A percentile compares a stretch with the other conserved stretches of the same genome.
Evolutionary conservation across 2,888 invertebrate genomes (phyloP).

Genomic region (Luffia ferchaultella): DNA sequence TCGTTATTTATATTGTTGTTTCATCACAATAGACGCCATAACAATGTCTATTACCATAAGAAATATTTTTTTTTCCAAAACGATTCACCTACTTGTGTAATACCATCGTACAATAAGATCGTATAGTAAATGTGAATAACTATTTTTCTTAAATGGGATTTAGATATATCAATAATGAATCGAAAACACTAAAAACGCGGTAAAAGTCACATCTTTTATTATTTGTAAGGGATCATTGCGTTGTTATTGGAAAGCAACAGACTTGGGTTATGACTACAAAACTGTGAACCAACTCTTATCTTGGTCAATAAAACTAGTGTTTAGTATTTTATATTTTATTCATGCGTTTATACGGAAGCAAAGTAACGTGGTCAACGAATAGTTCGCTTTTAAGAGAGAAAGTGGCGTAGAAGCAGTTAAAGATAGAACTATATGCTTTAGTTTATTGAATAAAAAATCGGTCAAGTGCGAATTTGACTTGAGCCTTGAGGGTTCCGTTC

Average conservation of each 20-base stretch:
- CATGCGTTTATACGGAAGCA: neutral
- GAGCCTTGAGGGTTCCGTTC: too few relatives aligned
- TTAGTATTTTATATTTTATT: neutral
- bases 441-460: too few relatives aligned
- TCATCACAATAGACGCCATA: neutral
- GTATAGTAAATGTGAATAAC: too few relatives aligned
- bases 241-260: neutral
- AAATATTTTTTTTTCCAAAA: too few relatives aligned
- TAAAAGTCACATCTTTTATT: neutral
- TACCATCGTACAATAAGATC: neutral
- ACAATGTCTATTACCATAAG: too few relatives aligned
- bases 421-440: too few relatives aligned
- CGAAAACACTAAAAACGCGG: neutral
- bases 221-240: neutral
- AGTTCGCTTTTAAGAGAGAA: too few relatives aligned
- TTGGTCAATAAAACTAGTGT: neutral
- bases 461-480: too few relatives aligned
- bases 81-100: too few relatives aligned
- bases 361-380: conserved; percentile 6
- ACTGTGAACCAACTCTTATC: neutral
- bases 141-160: too few relatives aligned
- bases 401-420: too few relatives aligned
- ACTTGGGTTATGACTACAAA: neutral
- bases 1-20: neutral
- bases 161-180: neutral